Percentiles rank a stretch among this genome's conserved stretches.
phyloP scores from a whole-genome alignment of 2,888 invertebrate genomes.

The Epirrhoe alternata region DNA sequence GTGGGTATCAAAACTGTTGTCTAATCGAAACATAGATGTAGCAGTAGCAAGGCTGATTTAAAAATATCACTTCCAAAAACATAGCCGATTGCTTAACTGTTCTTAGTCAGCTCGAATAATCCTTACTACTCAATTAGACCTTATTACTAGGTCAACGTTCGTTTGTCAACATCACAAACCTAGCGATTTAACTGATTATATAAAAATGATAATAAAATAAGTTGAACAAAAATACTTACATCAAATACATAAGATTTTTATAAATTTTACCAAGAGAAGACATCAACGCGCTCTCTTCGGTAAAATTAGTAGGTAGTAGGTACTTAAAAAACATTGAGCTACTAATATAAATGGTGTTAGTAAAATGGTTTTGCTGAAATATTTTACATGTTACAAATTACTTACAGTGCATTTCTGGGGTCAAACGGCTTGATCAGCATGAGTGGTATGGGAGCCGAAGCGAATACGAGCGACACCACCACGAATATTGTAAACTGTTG shows the following conservation, averaged over 20 bases:
- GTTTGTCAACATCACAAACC: too few species aligned
- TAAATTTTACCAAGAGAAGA: conserved; percentile 1
- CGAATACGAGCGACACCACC: conserved; percentile 84
- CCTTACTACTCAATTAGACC: background rate
- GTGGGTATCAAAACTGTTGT: too few species aligned
- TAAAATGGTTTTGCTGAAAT: too few species aligned
- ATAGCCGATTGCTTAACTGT: background rate
- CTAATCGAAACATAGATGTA: background rate
- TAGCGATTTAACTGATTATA: too few species aligned
- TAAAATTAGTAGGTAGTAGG: background rate
- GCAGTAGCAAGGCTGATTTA: background rate
- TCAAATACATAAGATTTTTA: too few species aligned
- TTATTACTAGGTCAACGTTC: background rate
- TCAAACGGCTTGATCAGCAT: conserved; percentile 90
- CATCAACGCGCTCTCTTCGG: conserved; percentile 1
- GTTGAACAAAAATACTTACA: too few species aligned
- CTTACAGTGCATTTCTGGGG: conserved; percentile 93
- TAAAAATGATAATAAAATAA: too few species aligned
- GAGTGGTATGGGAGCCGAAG: conserved; percentile 89
- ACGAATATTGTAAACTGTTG: conserved; percentile 85
- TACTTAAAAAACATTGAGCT: too few species aligned
- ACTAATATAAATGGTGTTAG: too few species aligned
- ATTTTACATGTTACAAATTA: conserved; percentile 47
- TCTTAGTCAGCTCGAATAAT: background rate
- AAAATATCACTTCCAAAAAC: background rate